Base-by-base conservation (phyloP, 1,140 invertebrate species). In the Drosophila rufa region DNA sequence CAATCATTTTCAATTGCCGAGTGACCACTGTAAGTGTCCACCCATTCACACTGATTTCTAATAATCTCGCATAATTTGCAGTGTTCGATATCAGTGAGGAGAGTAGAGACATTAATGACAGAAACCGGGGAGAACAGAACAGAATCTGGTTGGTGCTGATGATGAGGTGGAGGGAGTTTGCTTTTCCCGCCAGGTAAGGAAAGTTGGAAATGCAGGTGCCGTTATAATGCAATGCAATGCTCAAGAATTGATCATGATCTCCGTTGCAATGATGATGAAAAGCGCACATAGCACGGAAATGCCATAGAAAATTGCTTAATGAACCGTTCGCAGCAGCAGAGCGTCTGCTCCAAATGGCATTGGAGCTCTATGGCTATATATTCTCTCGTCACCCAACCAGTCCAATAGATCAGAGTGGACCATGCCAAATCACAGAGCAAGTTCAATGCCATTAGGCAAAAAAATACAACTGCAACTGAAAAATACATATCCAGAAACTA, bases 281-380 rank as follows among this genome's bases (percentile, higher is more conserved):
- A 80, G 76, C 66, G 50, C 38, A 66, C 27, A 56, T 68, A 68
- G 81, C 68, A 59, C 74, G 75, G 77, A 81, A 89, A 79, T 89
- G 81, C 81, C 67, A 81, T 58, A 75, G 84, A 89, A 89, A 90
- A 89, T 89, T 89, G 84, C 74, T 90, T 81, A 84, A 89, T 90
- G 81, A 81, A 81, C 81, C 85, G 81, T 89, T 89, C 36, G 53
- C 53, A 40, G 53, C 71, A 64, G 64, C 69, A 30, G 27, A 30
- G 71, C 73, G 74, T 80, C 75, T 89, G 73, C 84, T 84, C 80
- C 74, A 84, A 84, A 89, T 89, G 84, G 66, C 74, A 75, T 38
- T 64, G 45, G 22, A 33, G 59, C 68, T 73, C 68, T 73, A 73
- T 76, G 53, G 47, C 56, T 79, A 69, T 69, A 56, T 38, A 33